phyloP scores from a whole-genome alignment of 2,113 vertebrate genomes.

The Gulo gulo region DNA sequence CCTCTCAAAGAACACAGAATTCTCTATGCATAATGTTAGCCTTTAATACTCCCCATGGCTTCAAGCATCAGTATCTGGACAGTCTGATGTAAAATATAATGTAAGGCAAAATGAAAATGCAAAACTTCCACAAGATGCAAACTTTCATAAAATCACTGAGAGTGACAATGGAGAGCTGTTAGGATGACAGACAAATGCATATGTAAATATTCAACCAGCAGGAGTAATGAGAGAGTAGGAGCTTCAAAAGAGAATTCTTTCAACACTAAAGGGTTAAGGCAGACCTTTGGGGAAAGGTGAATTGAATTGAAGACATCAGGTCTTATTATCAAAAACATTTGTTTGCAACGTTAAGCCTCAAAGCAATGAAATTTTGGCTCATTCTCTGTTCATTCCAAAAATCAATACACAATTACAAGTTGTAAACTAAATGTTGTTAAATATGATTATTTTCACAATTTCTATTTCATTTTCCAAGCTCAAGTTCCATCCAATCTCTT shows the following conservation, averaged over 20 bases:
- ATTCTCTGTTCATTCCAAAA: background rate
- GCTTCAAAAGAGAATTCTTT: background rate
- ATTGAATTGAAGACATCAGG: background rate
- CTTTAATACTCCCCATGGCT: background rate
- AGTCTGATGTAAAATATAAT: background rate
- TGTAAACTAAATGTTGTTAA: background rate
- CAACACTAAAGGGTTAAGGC: background rate
- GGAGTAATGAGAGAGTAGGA: background rate
- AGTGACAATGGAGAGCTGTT: background rate
- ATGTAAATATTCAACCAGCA: background rate
- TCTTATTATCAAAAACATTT: background rate
- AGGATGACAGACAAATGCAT: background rate
- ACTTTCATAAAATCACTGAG: background rate
- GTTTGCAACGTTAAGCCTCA: background rate
- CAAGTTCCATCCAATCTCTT: background rate
- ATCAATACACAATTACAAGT: background rate
- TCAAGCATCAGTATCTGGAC: background rate
- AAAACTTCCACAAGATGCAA: background rate
- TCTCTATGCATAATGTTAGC: background rate
- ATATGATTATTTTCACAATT: background rate
- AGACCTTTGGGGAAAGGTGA: background rate
- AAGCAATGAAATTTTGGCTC: background rate
- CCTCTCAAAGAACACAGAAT: background rate
- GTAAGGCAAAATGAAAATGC: slow-evolving; percentile 14
- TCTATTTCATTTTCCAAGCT: slow-evolving; percentile 22